Evolutionary conservation across 92 coral and sea anemone species (phyloP).

Genomic region (Porites cylindrica): DNA sequence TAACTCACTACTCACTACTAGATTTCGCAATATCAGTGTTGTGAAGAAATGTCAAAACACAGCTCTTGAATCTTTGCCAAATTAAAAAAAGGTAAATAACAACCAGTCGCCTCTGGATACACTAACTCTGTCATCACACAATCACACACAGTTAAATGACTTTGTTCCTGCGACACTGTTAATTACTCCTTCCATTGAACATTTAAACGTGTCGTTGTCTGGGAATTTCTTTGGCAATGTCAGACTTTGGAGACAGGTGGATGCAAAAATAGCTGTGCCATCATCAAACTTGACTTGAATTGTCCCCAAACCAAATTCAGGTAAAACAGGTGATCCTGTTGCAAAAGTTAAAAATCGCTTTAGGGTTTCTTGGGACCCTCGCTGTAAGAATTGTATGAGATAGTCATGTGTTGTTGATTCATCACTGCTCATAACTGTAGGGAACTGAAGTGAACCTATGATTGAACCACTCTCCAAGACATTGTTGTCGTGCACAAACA

Average conservation of each 20-base stretch:
- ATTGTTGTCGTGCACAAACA: slow-evolving; percentile 36
- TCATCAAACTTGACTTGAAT: slow-evolving; percentile 65
- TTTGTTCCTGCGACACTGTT: slow-evolving; percentile 43
- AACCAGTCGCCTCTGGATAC: slow-evolving; percentile 8
- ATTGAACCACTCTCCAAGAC: slow-evolving; percentile 11
- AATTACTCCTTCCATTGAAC: slow-evolving; percentile 60
- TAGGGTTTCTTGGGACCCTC: slow-evolving; percentile 40
- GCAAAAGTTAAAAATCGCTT: slow-evolving; percentile 60
- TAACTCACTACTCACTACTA: slow-evolving; percentile 14
- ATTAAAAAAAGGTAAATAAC: slow-evolving; percentile 13
- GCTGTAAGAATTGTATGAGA: slow-evolving; percentile 38
- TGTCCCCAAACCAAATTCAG: slow-evolving; percentile 68
- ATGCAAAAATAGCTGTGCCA: slow-evolving; percentile 66
- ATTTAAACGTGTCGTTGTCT: slow-evolving; percentile 55
- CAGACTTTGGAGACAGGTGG: slow-evolving; percentile 60
- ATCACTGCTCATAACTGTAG: slow-evolving; percentile 43
- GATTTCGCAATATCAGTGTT: slow-evolving; percentile 20
- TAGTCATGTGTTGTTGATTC: slow-evolving; percentile 35
- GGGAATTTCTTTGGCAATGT: slow-evolving; percentile 71
- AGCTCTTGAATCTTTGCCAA: neutral
- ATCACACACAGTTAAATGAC: slow-evolving; percentile 67
- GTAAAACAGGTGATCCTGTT: slow-evolving; percentile 70
- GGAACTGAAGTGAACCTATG: slow-evolving; percentile 44
- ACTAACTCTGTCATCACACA: neutral
- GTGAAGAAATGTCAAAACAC: neutral